Conservation (phyloP, 2,888 invertebrate genomes). For the Punctoribates punctum region DNA sequence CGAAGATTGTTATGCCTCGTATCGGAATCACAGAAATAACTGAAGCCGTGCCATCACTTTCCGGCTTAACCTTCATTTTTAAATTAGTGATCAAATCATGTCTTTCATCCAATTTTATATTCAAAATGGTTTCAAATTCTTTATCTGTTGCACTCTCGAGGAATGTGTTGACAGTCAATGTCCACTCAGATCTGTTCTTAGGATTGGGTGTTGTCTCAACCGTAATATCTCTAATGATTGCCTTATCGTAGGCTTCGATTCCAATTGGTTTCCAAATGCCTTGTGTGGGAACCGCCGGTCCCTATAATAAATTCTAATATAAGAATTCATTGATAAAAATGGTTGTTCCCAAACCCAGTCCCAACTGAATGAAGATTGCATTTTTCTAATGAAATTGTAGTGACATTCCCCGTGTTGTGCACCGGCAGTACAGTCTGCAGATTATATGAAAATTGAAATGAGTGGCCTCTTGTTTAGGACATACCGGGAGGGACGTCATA, state of each 20-base stretch:
- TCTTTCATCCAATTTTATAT: constrained; percentile 34
- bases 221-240: constrained; percentile 64
- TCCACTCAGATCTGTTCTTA: constrained; percentile 11
- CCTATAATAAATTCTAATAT: constrained; percentile 52
- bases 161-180: not conserved
- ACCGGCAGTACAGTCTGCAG: not conserved
- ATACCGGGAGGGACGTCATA: constrained; percentile 20
- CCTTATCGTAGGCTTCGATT: constrained; percentile 64
- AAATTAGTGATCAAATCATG: not conserved
- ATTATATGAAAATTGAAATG: not conserved
- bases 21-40: not conserved
- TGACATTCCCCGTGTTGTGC: constrained; percentile 67
- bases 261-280: constrained; percentile 79
- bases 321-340: too few species aligned
- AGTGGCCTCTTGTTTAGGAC: too few species aligned
- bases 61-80: not conserved
- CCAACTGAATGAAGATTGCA: constrained; percentile 92
- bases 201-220: constrained; percentile 47
- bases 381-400: constrained; percentile 82
- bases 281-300: constrained; percentile 85
- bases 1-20: not conserved
- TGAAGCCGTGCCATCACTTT: too few species aligned
- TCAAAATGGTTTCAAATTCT: not conserved
- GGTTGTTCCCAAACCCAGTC: constrained; percentile 72
- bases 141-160: not conserved